Base-by-base conservation (phyloP, 2,113 vertebrate genomes). In the Triplophysa rosa region DNA sequence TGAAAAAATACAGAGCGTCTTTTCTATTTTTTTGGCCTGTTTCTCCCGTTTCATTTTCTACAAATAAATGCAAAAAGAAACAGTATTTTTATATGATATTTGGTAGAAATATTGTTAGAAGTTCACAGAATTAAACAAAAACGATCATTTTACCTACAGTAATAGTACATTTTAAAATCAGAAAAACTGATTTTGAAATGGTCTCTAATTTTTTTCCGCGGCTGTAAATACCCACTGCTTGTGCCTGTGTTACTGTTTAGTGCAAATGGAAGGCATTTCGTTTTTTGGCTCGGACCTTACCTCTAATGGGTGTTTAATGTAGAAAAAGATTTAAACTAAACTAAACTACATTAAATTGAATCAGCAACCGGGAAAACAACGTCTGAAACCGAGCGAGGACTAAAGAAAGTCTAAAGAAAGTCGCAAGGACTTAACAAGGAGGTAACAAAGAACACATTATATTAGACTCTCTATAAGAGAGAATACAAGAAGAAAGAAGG, bases 261-360 rank as follows among this genome's bases (percentile, higher is more conserved):
- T 23, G 19, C 23, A 72, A 72, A 72, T 72, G 29, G 7, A 40
- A 42, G 54, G 70, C 70, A 59, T 59, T 73, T 61, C n/a, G 4
- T 17, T 58, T 58, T 74, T 63, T 10, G 58, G 17, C 58, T 23
- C 33, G 26, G n/a, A 62, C 14, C 58, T 62, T 33, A 62, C n/a
- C 4, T 58, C 19, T 23, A 74, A 74, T 72, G 69, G n/a, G 13
- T 72, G 33, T 72, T 72, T 72, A 72, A 37, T 56, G 16, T 47
- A 47, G 40, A 40, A 24, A 74, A 47, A 16, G 19, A 33, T 63
- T 58, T 26, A 47, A 74, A 45, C 71, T 29, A 37, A 37, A 37
- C 33, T 37, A 37, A 37, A 7, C 33, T 37, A 37, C 56, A 24
- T 74, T 74, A 47, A 61, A 74, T 47, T 62, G 33, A 21, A 26